phyloP scores from a whole-genome alignment of 2,113 vertebrate species.

The Melanostigma gelatinosum region DNA sequence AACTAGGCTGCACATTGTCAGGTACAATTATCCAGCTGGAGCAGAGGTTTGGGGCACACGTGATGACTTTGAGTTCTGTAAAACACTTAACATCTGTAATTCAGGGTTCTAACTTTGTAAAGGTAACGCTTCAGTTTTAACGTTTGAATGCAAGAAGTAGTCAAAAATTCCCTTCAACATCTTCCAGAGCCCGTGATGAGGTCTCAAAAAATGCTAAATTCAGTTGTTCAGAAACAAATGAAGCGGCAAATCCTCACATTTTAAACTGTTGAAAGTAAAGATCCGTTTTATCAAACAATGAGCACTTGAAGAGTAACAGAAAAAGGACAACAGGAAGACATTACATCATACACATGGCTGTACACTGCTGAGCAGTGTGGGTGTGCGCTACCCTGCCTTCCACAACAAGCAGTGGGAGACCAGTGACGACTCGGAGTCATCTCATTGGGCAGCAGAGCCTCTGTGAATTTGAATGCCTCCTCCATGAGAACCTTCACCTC shows the following conservation, averaged over 20 bases:
- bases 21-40: neutral
- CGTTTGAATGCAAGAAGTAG: no score
- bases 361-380: constrained; percentile 51
- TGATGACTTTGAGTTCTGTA: no score
- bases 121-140: no score
- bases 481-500: constrained; percentile 69
- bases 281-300: neutral
- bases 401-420: constrained; percentile 63
- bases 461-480: constrained; percentile 70
- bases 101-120: no score
- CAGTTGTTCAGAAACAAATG: neutral
- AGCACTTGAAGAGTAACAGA: constrained; percentile 4
- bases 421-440: constrained; percentile 44
- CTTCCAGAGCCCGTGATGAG: neutral
- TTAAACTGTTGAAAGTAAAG: neutral
- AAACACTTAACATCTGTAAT: neutral
- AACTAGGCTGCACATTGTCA: neutral
- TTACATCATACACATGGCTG: constrained; percentile 55
- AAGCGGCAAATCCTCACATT: neutral
- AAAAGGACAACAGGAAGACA: constrained; percentile 39
- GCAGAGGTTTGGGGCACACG: no score
- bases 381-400: constrained; percentile 52
- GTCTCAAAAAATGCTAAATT: neutral
- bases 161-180: neutral
- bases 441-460: constrained; percentile 49